Evolutionary conservation across 2,113 vertebrate species (phyloP), one percentile per base, ranked within the genome.

Genomic region (Egretta garzetta): DNA sequence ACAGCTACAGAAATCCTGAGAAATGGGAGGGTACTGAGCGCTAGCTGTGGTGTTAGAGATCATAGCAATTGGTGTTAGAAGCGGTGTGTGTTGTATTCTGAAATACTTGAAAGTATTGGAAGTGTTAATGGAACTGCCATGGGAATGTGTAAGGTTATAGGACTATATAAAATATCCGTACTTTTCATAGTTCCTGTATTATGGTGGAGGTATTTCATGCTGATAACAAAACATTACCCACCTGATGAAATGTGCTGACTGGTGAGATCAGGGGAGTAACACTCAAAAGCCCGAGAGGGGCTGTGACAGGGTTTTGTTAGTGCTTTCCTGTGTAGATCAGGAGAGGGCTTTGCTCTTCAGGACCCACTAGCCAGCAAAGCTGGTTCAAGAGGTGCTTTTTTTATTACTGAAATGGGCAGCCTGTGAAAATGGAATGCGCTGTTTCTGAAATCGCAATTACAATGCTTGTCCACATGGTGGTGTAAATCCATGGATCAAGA

Each of bases 391-490:
- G 3, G 3, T 13, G 6, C 14, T 53, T 8, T 56, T 56, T 8
- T 10, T 5, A 0, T n/a, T 28, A 0, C 12, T 30, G 52, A 24
- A 22, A 1, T 0, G 53, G 43, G 39, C 35, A 2, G 0, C 9
- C 15, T 59, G 23, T 5, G 62, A 30, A 53, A 33, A 22, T 7
- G 45, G 7, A 2, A 0, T 0, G 1, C 3, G 2, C 22, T 20
- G 18, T 4, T 49, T 13, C 50, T 32, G 39, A 1, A 16, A 2
- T 3, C 95, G 95, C 85, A 90, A 13, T 96, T 88, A n/a, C 62
- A 2, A 9, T 0, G 0, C 10, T 50, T 77, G 30, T 47, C 95
- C 96, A 92, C 67, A 4, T 1, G 95, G 79, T 88, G 97, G 97
- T 18, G 81, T 15, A 16, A 64, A 39, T 39, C 53, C 15, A 4